Conservation (phyloP, 2,888 invertebrate genomes). For the Dendrolimus houi region DNA sequence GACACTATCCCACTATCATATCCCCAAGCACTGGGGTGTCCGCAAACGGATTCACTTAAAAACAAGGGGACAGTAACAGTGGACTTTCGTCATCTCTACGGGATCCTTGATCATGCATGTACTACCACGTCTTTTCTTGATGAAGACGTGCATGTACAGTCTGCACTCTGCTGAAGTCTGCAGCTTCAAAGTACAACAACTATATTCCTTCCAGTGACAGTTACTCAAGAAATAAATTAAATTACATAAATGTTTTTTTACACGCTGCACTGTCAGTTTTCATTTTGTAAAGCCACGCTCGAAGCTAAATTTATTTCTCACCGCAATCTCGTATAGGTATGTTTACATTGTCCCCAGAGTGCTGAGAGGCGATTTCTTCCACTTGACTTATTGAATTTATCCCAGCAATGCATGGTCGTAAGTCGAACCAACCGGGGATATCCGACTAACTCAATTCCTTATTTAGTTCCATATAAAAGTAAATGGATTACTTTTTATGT, state of each 20-base stretch:
- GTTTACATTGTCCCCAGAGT: conserved; percentile 20
- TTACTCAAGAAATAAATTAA: conserved; percentile 4
- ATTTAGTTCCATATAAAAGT: not conserved
- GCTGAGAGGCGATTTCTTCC: conserved; percentile 18
- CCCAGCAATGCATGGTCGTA: conserved; percentile 2
- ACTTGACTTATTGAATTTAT: conserved; percentile 28
- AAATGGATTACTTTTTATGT: too few species aligned
- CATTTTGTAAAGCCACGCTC: conserved; percentile 1
- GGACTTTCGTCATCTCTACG: too few species aligned
- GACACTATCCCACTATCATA: too few species aligned
- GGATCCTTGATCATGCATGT: too few species aligned
- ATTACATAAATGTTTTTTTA: too few species aligned
- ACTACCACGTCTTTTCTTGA: too few species aligned
- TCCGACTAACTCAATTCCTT: not conserved
- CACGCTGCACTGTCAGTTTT: not conserved
- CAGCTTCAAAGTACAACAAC: too few species aligned
- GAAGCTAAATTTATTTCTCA: conserved; percentile 17
- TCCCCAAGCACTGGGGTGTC: too few species aligned
- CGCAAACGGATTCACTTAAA: too few species aligned
- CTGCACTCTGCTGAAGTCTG: too few species aligned
- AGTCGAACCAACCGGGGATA: not conserved
- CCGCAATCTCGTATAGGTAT: conserved; percentile 25
- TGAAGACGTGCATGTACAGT: too few species aligned
- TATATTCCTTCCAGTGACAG: conserved; percentile 19
- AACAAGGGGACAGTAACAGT: too few species aligned